Evolutionary conservation across 2,113 vertebrate species (phyloP).

Genomic region (Tauraco erythrolophus): DNA sequence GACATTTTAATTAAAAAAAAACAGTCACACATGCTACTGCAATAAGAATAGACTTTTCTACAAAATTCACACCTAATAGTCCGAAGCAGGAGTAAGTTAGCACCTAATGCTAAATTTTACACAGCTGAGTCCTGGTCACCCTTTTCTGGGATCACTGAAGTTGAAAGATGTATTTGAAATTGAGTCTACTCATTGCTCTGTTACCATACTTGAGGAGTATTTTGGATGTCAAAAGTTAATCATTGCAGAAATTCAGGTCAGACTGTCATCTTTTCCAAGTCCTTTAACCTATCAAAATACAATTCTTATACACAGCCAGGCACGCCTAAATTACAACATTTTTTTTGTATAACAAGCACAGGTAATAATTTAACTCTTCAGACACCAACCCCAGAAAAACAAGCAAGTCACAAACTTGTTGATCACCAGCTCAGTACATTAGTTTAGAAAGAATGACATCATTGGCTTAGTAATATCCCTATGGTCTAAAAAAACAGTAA

Average conservation of each 20-base stretch:
- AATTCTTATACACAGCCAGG: not conserved
- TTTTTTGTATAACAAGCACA: not conserved
- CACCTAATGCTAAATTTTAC: not conserved
- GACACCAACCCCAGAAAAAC: not conserved
- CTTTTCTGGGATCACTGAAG: not conserved
- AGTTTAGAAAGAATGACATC: not conserved
- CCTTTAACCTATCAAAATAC: not conserved
- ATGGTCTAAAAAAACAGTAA: not conserved
- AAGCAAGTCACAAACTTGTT: not conserved
- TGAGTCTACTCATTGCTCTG: not conserved
- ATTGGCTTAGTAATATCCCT: not conserved
- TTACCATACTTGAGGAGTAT: not conserved
- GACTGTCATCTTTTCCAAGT: not conserved
- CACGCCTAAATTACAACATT: not conserved
- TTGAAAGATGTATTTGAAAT: not conserved
- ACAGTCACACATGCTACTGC: rapidly evolving
- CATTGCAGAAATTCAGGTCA: constrained; percentile 32
- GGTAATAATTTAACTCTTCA: not conserved
- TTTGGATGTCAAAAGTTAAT: not conserved
- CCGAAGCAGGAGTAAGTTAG: not conserved
- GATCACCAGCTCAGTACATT: not conserved
- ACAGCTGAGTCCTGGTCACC: not conserved
- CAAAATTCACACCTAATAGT: not conserved
- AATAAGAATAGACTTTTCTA: not conserved
- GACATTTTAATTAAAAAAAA: not conserved